Conservation (phyloP, 2,888 invertebrate species). For the Apotomis capreana region DNA sequence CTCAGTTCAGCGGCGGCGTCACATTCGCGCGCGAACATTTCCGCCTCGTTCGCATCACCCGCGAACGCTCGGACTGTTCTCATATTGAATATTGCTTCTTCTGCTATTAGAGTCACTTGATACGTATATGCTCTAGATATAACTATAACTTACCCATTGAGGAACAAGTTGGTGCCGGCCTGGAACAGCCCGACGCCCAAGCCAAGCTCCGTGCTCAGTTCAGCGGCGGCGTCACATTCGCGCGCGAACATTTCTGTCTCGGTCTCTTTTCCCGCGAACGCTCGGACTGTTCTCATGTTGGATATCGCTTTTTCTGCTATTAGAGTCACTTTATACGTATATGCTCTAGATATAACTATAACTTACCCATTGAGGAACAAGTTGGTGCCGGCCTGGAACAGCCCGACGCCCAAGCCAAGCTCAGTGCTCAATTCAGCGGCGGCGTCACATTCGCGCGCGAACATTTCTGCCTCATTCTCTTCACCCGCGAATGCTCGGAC, state of each 20-base stretch:
- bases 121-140: too few relatives aligned
- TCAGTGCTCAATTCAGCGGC: constrained; percentile 89
- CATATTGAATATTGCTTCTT: constrained; percentile 96
- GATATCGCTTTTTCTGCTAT: constrained; percentile 97
- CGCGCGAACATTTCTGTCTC: constrained; percentile 88
- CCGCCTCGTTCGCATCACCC: constrained; percentile 92
- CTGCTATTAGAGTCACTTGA: constrained; percentile 89
- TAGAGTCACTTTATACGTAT: constrained; percentile 86
- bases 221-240: constrained; percentile 91
- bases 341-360: too few relatives aligned
- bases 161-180: constrained; percentile 92
- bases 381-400: constrained; percentile 95
- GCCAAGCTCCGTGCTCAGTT: constrained; percentile 90
- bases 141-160: constrained; percentile 84
- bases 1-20: constrained; percentile 88
- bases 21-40: constrained; percentile 89
- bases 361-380: constrained; percentile 89
- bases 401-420: constrained; percentile 94
- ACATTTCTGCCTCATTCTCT: constrained; percentile 89
- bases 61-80: constrained; percentile 97
- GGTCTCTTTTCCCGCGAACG: constrained; percentile 95
- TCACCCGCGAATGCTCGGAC: constrained; percentile 98
- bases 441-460: constrained; percentile 88
- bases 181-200: constrained; percentile 96
- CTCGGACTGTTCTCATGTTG: constrained; percentile 96